A percentile compares a stretch with the other conserved stretches of the same genome.
These are phyloP conservation scores for Habroteleia sp. DNA, from an alignment of 2,888 invertebrate species.

Conservation along the genomic window DNA sequence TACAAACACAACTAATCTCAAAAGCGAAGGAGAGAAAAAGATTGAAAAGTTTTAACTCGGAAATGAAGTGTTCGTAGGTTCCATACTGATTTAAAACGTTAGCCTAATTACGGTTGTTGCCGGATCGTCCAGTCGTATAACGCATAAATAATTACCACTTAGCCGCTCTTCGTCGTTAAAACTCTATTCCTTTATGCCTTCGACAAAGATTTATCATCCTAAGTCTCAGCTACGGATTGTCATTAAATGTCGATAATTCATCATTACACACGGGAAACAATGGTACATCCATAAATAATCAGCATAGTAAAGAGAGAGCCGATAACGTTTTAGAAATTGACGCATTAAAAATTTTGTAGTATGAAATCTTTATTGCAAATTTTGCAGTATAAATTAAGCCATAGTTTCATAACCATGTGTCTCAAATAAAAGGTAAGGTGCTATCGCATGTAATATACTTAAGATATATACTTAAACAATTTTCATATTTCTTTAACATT, in stretches of 20 bases:
- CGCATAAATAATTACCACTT: conserved; percentile 79
- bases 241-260: conserved; percentile 77
- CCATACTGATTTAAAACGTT: conserved; percentile 75
- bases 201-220: conserved; percentile 73
- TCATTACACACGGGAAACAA: conserved; percentile 23
- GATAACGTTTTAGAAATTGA: no score
- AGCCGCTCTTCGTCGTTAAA: conserved; percentile 74
- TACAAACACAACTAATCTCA: conserved; percentile 17
- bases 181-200: conserved; percentile 72
- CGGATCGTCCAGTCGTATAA: conserved; percentile 66
- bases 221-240: conserved; percentile 67
- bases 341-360: conserved; percentile 22
- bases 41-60: conserved; percentile 34
- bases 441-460: conserved; percentile 29
- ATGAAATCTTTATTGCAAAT: no score
- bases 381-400: conserved; percentile 37
- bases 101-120: conserved; percentile 71
- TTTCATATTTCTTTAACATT: conserved; percentile 43
- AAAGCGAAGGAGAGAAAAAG: conserved; percentile 32
- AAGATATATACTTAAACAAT: conserved; percentile 46
- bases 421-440: conserved; percentile 13
- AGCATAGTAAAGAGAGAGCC: no score
- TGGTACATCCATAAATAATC: no score
- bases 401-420: conserved; percentile 30
- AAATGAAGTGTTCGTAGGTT: conserved; percentile 62